These are phyloP conservation scores for Harpagoxenus sublaevis DNA, from an alignment of 2,888 invertebrate species.

Conservation along the genomic window DNA sequence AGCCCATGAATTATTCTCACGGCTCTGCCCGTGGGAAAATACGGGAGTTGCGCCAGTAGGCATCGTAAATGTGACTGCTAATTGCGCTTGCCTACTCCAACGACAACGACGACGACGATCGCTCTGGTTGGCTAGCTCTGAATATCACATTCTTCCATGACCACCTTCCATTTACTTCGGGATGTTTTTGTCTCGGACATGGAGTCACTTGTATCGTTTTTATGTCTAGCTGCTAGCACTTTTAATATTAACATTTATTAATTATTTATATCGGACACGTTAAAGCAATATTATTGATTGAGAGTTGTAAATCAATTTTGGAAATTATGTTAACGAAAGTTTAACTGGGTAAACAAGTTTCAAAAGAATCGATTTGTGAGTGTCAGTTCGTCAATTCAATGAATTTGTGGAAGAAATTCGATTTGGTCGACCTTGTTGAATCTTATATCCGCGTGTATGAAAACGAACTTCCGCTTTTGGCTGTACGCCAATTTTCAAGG, in stretches of 20 bases:
- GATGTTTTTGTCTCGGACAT: not conserved
- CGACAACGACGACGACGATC: slow-evolving; percentile 58
- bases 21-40: slow-evolving; percentile 85
- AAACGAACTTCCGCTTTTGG: not conserved
- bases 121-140: slow-evolving; percentile 64
- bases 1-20: slow-evolving; percentile 85
- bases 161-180: slow-evolving; percentile 7
- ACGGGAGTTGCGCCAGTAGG: slow-evolving; percentile 82
- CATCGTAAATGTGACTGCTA: slow-evolving; percentile 84
- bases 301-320: not conserved
- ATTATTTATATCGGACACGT: not conserved
- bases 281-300: not conserved
- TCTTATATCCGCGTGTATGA: not conserved
- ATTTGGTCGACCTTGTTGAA: not conserved
- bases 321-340: not conserved
- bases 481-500: not conserved
- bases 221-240: not conserved
- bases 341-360: not conserved
- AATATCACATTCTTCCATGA: slow-evolving; percentile 61
- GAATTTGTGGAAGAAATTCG: not conserved
- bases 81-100: slow-evolving; percentile 80
- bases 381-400: not conserved
- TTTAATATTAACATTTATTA: not conserved
- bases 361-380: not conserved
- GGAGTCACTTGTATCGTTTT: not conserved